Evolutionary conservation across 2,113 vertebrate species (phyloP).

Genomic region (Lophochroa leadbeateri): DNA sequence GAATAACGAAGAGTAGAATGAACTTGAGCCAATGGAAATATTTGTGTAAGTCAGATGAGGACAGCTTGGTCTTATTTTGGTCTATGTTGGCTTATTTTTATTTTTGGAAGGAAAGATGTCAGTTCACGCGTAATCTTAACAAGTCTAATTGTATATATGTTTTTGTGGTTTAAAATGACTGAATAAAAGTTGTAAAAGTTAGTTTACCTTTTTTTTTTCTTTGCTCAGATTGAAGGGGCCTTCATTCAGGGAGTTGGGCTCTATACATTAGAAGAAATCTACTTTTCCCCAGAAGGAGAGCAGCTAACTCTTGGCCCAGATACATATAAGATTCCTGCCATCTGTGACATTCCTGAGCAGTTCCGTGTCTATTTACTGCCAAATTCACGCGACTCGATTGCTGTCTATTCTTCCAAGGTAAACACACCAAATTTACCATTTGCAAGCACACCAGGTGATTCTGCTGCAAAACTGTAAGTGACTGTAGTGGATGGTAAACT

Average conservation of each 20-base stretch:
- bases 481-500: neutral
- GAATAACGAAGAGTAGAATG: neutral
- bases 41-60: neutral
- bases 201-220: neutral
- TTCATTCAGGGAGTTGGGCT: conserved; percentile 87
- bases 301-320: conserved; percentile 80
- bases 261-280: conserved; percentile 85
- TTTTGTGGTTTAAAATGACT: neutral
- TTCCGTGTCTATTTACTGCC: conserved; percentile 80
- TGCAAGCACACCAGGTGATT: neutral
- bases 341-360: conserved; percentile 81
- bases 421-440: neutral
- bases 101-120: neutral
- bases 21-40: neutral
- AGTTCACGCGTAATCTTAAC: neutral
- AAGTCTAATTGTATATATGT: neutral
- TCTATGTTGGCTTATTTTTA: neutral
- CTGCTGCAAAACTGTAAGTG: neutral
- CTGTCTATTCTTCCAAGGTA: conserved; percentile 91
- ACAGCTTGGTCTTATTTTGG: neutral
- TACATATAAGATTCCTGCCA: conserved; percentile 84
- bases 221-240: conserved; percentile 82
- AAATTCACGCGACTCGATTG: conserved; percentile 73
- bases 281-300: conserved; percentile 82
- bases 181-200: neutral